phyloP scores from a whole-genome alignment of 1,140 invertebrate species.

The Amphibalanus amphitrite region DNA sequence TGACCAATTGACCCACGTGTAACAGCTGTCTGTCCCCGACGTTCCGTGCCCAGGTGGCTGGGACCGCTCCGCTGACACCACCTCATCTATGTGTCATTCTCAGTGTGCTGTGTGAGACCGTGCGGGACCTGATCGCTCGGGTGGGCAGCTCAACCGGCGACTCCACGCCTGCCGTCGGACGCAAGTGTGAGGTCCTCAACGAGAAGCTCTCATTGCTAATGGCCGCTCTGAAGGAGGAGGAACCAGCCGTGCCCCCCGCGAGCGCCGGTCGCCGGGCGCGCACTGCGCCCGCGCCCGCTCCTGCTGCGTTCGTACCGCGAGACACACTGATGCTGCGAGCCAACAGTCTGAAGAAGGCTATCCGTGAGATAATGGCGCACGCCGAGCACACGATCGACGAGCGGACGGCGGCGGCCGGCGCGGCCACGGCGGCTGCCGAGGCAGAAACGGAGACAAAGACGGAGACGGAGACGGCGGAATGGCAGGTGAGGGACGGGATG shows the following conservation, averaged over 20 bases:
- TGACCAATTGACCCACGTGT: too few relatives aligned
- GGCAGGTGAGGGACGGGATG: not conserved
- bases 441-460: too few relatives aligned
- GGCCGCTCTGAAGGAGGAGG: constrained; percentile 49
- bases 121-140: constrained; percentile 53
- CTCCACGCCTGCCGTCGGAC: constrained; percentile 28
- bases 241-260: too few relatives aligned
- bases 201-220: constrained; percentile 58
- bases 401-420: constrained; percentile 21
- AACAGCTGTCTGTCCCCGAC: too few relatives aligned
- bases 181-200: constrained; percentile 53
- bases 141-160: constrained; percentile 29
- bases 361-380: constrained; percentile 63
- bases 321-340: constrained; percentile 23
- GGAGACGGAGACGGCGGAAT: not conserved
- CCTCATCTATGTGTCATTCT: not conserved
- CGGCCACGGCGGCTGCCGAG: not conserved
- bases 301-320: not conserved
- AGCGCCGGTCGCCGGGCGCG: not conserved
- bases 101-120: constrained; percentile 54
- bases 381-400: constrained; percentile 46
- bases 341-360: constrained; percentile 74
- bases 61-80: too few relatives aligned
- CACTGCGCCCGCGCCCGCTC: not conserved
- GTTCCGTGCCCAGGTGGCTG: too few relatives aligned